Evolutionary conservation across 2,888 invertebrate species (phyloP), one percentile per base, ranked within the genome.

Genomic region (Graphium colonna): DNA sequence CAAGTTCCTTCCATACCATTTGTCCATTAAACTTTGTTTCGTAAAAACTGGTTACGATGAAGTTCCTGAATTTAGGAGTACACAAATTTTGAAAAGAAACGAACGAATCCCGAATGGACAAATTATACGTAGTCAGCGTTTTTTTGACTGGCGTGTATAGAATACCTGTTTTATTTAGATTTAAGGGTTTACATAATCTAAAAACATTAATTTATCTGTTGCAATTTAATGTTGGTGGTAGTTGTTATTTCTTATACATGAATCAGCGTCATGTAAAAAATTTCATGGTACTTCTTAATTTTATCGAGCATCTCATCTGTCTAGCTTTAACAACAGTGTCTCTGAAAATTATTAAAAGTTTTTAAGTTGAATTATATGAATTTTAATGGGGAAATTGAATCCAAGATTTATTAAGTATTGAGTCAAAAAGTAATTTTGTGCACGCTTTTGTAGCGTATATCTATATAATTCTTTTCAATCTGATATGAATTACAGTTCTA

Each of bases 371-470:
- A 26, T 57, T 67, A 21, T 49, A 46, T 16, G 53, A 58, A 44
- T 60, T 63, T n/a, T 39, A 62, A 67, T 43, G 48, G 39, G n/a
- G 59, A 60, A 48, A 52, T 59, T 55, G 12, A 56, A 31, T 44
- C 39, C 15, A 53, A 49, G 16, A 42, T 33, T 9, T 1, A 5
- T 15, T 44, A 4, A 21, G 18, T 1, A 13, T 2, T 9, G n/a
- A 38, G n/a, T 39, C 44, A n/a, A 43, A 44, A 15, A 18, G 16
- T 10, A 48, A 44, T 40, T 44, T 48, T 18, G 9, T 44, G 9
- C 39, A 49, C 9, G 10, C 36, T 3, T 7, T 15, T 15, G 9
- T 17, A 18, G 39, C 26, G 2, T 3, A 48, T 4, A 18, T 43
- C 3, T 15, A 15, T 15, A 36, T 53, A n/a, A 7, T 43, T 3